phyloP scores from a whole-genome alignment of 2,113 vertebrate species.

The Dermatemys mawii region DNA sequence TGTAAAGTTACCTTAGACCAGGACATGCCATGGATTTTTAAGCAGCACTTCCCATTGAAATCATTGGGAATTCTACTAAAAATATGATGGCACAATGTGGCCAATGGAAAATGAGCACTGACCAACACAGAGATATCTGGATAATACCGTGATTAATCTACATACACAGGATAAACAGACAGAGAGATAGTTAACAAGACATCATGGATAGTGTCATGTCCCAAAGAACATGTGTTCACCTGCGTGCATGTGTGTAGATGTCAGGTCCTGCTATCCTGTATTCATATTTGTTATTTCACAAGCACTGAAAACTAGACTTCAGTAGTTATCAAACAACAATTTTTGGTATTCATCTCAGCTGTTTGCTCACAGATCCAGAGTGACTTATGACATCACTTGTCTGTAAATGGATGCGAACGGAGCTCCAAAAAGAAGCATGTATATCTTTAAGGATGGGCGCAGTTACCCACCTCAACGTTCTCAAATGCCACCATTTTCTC shows the following conservation, averaged over 20 bases:
- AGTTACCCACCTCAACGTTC: not conserved
- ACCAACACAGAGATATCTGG: not conserved
- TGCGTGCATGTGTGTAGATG: not conserved
- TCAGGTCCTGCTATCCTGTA: not conserved
- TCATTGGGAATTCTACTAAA: constrained; percentile 12
- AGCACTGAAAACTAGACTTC: not conserved
- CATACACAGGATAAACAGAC: not conserved
- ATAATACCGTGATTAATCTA: not conserved
- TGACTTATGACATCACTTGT: not conserved
- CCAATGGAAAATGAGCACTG: not conserved
- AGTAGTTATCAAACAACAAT: not conserved
- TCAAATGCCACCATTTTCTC: not conserved
- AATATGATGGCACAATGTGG: not conserved
- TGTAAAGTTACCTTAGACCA: not conserved
- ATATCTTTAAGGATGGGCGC: not conserved
- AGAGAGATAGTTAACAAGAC: not conserved
- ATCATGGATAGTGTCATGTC: not conserved
- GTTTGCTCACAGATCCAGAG: not conserved
- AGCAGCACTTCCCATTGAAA: constrained; percentile 20
- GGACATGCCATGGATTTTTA: constrained; percentile 41
- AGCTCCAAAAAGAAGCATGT: not conserved
- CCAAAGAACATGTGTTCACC: not conserved
- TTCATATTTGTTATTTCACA: not conserved
- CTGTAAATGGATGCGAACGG: not conserved
- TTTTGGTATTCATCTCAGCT: not conserved